Conservation (phyloP, 1,140 invertebrate species). For the Heliconius eleuchia region DNA sequence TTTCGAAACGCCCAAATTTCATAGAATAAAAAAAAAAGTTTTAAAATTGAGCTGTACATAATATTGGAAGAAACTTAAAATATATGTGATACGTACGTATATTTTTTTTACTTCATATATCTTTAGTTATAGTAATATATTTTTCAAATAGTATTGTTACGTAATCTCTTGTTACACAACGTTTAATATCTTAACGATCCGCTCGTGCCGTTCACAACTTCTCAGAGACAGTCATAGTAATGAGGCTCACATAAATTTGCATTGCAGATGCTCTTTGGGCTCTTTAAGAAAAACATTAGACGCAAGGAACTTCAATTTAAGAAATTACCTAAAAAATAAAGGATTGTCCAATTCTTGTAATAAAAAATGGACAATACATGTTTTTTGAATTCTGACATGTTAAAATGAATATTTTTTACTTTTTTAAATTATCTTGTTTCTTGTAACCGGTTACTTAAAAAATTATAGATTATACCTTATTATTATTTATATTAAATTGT, state of each 20-base stretch:
- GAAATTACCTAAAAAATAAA: background rate
- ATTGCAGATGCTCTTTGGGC: constrained; percentile 4
- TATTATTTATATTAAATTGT: background rate
- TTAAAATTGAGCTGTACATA: too few species aligned
- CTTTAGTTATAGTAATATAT: background rate
- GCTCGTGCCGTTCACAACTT: constrained; percentile 19
- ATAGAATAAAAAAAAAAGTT: too few species aligned
- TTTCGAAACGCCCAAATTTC: too few species aligned
- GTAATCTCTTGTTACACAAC: constrained; percentile 13
- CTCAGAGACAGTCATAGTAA: constrained; percentile 22
- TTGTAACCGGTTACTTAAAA: background rate
- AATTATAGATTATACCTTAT: background rate
- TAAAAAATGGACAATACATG: too few species aligned
- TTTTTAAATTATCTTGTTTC: too few species aligned
- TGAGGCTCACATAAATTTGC: constrained; percentile 26
- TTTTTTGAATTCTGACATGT: too few species aligned
- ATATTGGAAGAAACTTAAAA: too few species aligned
- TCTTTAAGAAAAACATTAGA: constrained; percentile 26
- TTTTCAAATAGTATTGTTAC: background rate
- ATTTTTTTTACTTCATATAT: too few species aligned
- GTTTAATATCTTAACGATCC: background rate
- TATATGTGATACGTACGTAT: too few species aligned
- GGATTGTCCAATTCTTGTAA: background rate
- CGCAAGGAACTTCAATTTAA: background rate
- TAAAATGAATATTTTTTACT: too few species aligned